Evolutionary conservation across 2,888 invertebrate genomes (phyloP).

Genomic region (Pomacea canaliculata): DNA sequence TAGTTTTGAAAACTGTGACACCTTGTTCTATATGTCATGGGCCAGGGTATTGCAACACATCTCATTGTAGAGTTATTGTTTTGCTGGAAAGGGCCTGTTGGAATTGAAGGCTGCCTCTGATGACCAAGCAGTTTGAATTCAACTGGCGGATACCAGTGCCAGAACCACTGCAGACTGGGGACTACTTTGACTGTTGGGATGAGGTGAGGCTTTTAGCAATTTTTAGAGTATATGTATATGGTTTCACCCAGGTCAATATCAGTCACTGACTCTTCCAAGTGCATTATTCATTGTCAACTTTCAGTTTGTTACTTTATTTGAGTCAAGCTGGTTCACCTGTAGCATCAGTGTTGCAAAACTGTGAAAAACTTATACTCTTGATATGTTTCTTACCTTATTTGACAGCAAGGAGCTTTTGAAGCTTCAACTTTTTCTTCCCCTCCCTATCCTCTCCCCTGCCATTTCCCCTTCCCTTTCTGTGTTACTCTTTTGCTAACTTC

Average conservation of each 20-base stretch:
- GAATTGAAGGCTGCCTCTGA: slow-evolving; percentile 31
- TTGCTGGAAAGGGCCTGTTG: background rate
- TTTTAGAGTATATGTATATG: background rate
- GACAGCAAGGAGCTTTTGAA: too few relatives aligned
- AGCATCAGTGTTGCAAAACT: too few relatives aligned
- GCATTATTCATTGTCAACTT: background rate
- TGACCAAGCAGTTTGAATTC: slow-evolving; percentile 97
- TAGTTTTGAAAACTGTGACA: too few relatives aligned
- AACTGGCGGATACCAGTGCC: slow-evolving; percentile 98
- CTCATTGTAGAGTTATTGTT: background rate
- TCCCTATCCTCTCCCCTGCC: too few relatives aligned
- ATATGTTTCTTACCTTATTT: too few relatives aligned
- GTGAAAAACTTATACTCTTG: too few relatives aligned
- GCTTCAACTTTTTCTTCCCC: too few relatives aligned
- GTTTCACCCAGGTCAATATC: background rate
- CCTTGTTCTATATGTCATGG: too few relatives aligned
- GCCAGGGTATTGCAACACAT: too few relatives aligned
- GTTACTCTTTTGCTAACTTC: too few relatives aligned
- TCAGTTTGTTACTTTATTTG: background rate
- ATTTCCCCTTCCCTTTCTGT: too few relatives aligned
- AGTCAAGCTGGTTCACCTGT: too few relatives aligned
- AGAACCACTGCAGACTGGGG: slow-evolving; percentile 85
- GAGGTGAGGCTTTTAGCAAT: slow-evolving; percentile 74
- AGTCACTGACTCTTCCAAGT: background rate
- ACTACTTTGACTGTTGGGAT: slow-evolving; percentile 96